Base-by-base conservation (phyloP, 2,888 invertebrate genomes). In the Stenolophus ochropezus region DNA sequence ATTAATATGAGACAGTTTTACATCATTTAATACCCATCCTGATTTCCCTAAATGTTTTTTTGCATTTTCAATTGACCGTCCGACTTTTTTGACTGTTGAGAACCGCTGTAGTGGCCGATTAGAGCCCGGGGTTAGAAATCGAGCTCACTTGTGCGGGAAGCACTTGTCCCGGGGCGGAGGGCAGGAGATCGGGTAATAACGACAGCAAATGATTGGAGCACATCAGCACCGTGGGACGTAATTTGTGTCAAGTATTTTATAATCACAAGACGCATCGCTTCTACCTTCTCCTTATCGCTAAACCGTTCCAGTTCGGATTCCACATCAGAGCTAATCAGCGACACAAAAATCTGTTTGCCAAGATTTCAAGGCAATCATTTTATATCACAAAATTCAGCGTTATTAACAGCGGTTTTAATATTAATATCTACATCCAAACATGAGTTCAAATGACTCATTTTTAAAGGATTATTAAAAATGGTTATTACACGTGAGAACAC, bases 241-340 rank as follows among this genome's bases (percentile, higher is more conserved):
- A 81, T 81, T 81, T 81, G 81, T 81, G 81, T 81, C 81, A 81
- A 81, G 81, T 81, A 81, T 81, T 81, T 56, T 73, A 74, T 81
- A 81, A 81, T 81, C 81, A 81, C 73, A 71, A 27, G 33, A 51
- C 79, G 69, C 51, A 80, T 80, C 33, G 71, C 11, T 49, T 33
- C 58, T 42, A 77, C 56, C 58, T 21, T 20, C 47, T 49, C 47
- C 73, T 73, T 73, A 73, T 73, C 73, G 47, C 23, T 71, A 47
- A 71, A 71, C 47, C 71, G 61, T 61, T 61, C 14, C 61, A 61
- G 61, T 61, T 42, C 21, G 61, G 33, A 42, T 42, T 42, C 25
- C 61, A 61, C n/a, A 25, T 61, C 8, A 25, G 14, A 14, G n/a
- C n/a, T 61, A 61, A 61, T 61, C 61, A 61, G 25, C 61, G 14